Conservation (phyloP, 2,888 invertebrate genomes). For the Geotrupes spiniger region DNA sequence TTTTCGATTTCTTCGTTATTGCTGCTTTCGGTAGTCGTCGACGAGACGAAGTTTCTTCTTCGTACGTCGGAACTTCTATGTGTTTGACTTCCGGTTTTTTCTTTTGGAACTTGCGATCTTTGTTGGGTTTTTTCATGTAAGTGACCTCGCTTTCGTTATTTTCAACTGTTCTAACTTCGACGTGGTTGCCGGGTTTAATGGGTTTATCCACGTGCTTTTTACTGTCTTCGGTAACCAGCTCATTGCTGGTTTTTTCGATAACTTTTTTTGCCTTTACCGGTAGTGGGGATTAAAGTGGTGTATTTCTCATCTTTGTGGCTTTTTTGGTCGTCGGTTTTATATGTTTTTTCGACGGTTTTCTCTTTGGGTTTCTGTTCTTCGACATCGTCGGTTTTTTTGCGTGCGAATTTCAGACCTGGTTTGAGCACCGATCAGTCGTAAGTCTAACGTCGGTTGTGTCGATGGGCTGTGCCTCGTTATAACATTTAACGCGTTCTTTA, state of each 20-base stretch:
- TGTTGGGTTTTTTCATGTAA: constrained; percentile 15
- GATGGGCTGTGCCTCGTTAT: constrained; percentile 54
- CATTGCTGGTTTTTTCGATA: constrained; percentile 39
- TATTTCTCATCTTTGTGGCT: constrained; percentile 43
- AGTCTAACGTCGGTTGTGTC: constrained; percentile 61
- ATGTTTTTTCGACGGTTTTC: constrained; percentile 31
- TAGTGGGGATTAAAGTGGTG: constrained; percentile 41
- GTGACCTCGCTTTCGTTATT: constrained; percentile 12
- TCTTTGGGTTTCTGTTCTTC: constrained; percentile 37
- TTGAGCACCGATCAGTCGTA: constrained; percentile 57
- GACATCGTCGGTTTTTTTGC: constrained; percentile 31
- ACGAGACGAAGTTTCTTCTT: constrained; percentile 70
- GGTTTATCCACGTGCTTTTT: constrained; percentile 18
- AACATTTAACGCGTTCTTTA: constrained; percentile 50
- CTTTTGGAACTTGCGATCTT: constrained; percentile 22
- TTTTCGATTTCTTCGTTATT: constrained; percentile 55
- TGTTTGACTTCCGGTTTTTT: constrained; percentile 26
- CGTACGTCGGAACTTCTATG: constrained; percentile 42
- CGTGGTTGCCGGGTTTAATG: constrained; percentile 20
- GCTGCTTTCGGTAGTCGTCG: constrained; percentile 69
- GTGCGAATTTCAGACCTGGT: constrained; percentile 45
- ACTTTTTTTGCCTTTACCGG: constrained; percentile 43
- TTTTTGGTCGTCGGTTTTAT: constrained; percentile 38
- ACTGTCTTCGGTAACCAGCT: constrained; percentile 22
- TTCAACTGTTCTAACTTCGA: constrained; percentile 18